These are phyloP conservation scores for Neomicropteryx cornuta DNA, from an alignment of 1,140 invertebrate species.

Conservation along the genomic window DNA sequence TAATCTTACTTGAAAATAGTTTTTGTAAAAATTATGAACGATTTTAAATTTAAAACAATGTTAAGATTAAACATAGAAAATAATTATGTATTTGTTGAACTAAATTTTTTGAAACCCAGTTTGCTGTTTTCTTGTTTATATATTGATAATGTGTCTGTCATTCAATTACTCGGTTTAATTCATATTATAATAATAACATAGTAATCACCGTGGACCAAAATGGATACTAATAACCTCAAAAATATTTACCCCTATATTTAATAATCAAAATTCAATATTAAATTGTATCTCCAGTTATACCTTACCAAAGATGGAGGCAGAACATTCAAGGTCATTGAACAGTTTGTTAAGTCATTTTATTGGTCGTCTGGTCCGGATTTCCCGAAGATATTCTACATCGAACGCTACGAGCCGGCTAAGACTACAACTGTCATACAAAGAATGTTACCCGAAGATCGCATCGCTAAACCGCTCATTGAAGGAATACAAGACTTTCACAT, in stretches of 20 bases:
- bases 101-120: neutral
- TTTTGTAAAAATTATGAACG: too few species aligned
- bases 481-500: constrained; percentile 74
- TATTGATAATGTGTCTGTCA: too few species aligned
- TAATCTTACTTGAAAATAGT: too few species aligned
- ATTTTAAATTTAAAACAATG: too few species aligned
- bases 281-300: constrained; percentile 51
- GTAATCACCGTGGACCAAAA: too few species aligned
- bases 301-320: constrained; percentile 62
- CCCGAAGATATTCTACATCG: constrained; percentile 50
- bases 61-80: too few species aligned
- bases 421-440: constrained; percentile 49
- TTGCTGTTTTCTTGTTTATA: constrained; percentile 4
- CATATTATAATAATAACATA: too few species aligned
- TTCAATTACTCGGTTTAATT: too few species aligned
- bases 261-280: neutral
- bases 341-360: constrained; percentile 65
- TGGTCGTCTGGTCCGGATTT: constrained; percentile 47
- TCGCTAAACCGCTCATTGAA: constrained; percentile 44
- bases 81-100: too few species aligned
- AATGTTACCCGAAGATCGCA: constrained; percentile 24
- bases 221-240: too few species aligned
- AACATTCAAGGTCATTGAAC: constrained; percentile 54
- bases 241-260: neutral
- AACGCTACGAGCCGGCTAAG: constrained; percentile 52